Percentiles rank a stretch among this genome's conserved stretches.
Conservation (phyloP, 2,888 invertebrate genomes). For the Augochlorella aurata region DNA sequence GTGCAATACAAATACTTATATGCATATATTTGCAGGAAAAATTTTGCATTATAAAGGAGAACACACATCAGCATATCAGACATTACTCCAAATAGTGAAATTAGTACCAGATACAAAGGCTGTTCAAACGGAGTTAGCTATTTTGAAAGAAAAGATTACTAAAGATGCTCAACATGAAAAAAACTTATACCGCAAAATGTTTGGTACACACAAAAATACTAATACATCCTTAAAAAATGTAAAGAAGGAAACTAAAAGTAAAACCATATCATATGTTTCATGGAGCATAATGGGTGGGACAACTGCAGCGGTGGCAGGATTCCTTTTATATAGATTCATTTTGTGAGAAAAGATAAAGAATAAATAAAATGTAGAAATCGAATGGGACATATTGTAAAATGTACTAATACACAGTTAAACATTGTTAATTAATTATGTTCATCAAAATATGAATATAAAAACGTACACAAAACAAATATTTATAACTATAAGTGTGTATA, state of each 20-base stretch:
- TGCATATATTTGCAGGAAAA: constrained; percentile 79
- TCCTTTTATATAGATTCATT: constrained; percentile 88
- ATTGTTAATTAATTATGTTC: constrained; percentile 15
- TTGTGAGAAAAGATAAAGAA: constrained; percentile 58
- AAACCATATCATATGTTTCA: constrained; percentile 82
- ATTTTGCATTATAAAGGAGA: constrained; percentile 88
- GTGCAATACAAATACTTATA: not conserved
- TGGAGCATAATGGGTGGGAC: constrained; percentile 89
- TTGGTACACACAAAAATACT: constrained; percentile 78
- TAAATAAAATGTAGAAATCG: not conserved
- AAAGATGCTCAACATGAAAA: constrained; percentile 85
- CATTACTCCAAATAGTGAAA: constrained; percentile 85
- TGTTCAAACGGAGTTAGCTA: constrained; percentile 84
- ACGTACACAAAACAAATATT: constrained; percentile 28
- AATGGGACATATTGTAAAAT: constrained; percentile 23
- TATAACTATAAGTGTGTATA: constrained; percentile 12
- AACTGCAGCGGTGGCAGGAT: constrained; percentile 87
- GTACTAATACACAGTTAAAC: constrained; percentile 25
- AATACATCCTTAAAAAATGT: constrained; percentile 36
- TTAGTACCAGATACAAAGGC: constrained; percentile 86
- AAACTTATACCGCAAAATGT: constrained; percentile 88
- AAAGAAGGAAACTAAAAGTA: constrained; percentile 56
- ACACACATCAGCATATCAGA: constrained; percentile 87
- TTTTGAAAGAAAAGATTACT: constrained; percentile 84
- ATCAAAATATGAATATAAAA: constrained; percentile 22